Base-by-base conservation (phyloP, 2,113 vertebrate species). In the Orcinus orca region DNA sequence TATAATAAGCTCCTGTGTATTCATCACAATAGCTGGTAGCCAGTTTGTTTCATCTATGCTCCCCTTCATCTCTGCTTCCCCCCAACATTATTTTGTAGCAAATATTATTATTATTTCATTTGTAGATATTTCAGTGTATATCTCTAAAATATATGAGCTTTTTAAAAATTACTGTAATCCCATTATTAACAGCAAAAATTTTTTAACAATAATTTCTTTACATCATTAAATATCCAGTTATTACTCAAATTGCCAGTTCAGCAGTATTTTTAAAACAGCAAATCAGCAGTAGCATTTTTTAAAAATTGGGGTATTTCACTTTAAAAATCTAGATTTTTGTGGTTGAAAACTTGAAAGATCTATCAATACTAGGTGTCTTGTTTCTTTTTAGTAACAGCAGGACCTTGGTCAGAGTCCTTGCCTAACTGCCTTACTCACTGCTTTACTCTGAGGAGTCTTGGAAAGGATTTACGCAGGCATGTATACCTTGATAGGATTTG, bases 261-360 rank as follows among this genome's bases (percentile, higher is more conserved):
- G 8, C 44, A 73, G 11, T 88, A 26, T 87, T 96, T 92, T 93
- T 50, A 93, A 82, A 88, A 90, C 2, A 90, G 18, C 20, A 87
- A n/a, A 53, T 68, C 41, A 95, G 7, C 13, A 15, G 77, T 93
- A 71, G 67, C 88, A 63, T 60, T 93, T 85, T 71, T 93, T 44
- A 23, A 17, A 44, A 84, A 58, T 79, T 94, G 81, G 3, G 15
- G 21, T 58, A 63, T 80, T 89, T 95, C 53, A 84, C 53, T 94
- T 96, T 65, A 90, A 97, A 68, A 82, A 62, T 82, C 5, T 91
- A 65, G 60, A 76, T 74, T 95, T 90, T 93, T 95, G 8, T 92
- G 71, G 36, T 65, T 93, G 14, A 93, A 90, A 88, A 89, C 38
- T 73, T 83, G 12, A 4, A 55, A 60, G 53, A 3, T 79, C 23